These are phyloP conservation scores for Hymenochirus boettgeri DNA, from an alignment of 2,113 vertebrate species.

Conservation along the genomic window DNA sequence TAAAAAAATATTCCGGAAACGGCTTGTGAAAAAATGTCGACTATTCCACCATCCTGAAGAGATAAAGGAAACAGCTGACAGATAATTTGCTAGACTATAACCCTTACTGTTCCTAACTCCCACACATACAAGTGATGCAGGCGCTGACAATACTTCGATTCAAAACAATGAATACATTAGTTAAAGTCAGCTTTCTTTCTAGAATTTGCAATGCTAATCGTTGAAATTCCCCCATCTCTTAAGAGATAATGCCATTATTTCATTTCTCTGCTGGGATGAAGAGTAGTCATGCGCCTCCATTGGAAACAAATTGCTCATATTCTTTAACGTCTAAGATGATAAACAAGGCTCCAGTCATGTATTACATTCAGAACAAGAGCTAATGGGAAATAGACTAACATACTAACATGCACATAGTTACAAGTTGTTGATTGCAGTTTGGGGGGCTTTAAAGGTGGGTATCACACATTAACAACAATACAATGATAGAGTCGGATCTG, in stretches of 20 bases:
- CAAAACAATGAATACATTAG: conserved; percentile 69
- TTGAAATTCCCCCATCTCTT: conserved; percentile 5
- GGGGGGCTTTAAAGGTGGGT: too few relatives aligned
- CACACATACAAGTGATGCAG: conserved; percentile 50
- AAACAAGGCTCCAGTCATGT: conserved; percentile 13
- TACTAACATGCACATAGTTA: too few relatives aligned
- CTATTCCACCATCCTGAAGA: conserved; percentile 53
- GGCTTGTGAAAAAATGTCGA: conserved; percentile 44
- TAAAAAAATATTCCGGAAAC: conserved; percentile 41
- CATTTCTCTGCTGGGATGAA: neutral
- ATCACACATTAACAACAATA: too few relatives aligned
- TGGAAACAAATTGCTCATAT: conserved; percentile 5
- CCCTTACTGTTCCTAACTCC: conserved; percentile 55
- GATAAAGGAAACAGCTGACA: conserved; percentile 67
- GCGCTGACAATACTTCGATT: conserved; percentile 74
- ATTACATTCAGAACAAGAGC: conserved; percentile 6
- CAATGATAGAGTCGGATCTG: too few relatives aligned
- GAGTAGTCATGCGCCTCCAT: neutral
- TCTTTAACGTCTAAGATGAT: conserved; percentile 11
- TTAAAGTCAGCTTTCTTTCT: conserved; percentile 63
- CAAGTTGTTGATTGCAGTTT: too few relatives aligned
- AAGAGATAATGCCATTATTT: neutral
- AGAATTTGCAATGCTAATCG: conserved; percentile 77
- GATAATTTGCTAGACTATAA: conserved; percentile 53
- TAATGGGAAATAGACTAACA: conserved; percentile 28